Base-by-base conservation (phyloP, 2,888 invertebrate genomes). In the Lamellibrachia satsuma region DNA sequence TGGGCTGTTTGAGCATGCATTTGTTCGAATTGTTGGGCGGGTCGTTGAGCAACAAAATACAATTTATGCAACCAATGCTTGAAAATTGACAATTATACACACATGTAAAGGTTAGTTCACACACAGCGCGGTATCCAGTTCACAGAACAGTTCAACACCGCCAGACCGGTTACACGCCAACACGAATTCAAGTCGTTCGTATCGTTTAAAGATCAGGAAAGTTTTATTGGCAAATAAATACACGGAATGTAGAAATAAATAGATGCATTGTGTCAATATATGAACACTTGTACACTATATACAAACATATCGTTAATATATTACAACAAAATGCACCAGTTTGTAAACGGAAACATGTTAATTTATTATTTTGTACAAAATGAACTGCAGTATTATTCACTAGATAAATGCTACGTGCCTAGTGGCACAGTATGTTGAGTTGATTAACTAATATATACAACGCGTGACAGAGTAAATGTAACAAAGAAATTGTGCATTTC, bases 221-320 rank as follows among this genome's bases (percentile, higher is more conserved):
- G 75, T 75, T 75, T 75, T 75, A 75, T 75, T 75, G 75, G 75
- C 75, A 75, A 75, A 75, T 75, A 75, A 75, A 75, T 75, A 75
- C 75, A 75, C 75, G 75, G 75, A 75, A 75, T 75, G 22, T 75
- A 22, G 57, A 75, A 75, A 75, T 75, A 75, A 75, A 75, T 75
- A 75, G 75, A 75, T 22, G 75, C 75, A 15, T 22, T 15, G 75
- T 75, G 75, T 75, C 22, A 75, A 22, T 22, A 39, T 39, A n/a
- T n/a, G 75, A 75, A 15, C 75, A 75, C 75, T 75, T 22, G 75
- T 75, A 75, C 22, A 75, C 75, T 75, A 75, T 75, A 75, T 15
- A 75, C 75, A 75, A 11, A 22, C 22, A 75, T 75, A 75, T 75
- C 22, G 75, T 11, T 75, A 75, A 22, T 22, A 75, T n/a, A 15